Percentiles rank a stretch among this genome's conserved stretches.
Conservation (phyloP, 2,113 vertebrate genomes). For the Pimephales promelas region DNA sequence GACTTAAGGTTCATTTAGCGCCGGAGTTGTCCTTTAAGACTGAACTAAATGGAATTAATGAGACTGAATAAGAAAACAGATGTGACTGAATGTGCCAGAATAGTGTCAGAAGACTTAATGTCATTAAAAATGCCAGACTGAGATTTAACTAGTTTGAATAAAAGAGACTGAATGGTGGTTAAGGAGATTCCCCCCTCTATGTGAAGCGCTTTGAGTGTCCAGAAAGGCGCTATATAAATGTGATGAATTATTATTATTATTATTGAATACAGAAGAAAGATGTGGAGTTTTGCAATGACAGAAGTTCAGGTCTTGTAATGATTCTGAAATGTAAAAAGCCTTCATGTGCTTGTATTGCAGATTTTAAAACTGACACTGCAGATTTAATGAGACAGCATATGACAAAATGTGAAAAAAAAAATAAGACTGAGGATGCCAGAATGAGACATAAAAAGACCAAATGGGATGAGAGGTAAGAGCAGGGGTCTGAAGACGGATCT, state of each 20-base stretch:
- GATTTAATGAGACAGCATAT: not conserved
- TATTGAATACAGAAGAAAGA: not conserved
- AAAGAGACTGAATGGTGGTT: not conserved
- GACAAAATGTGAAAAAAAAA: not conserved
- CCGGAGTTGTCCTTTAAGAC: no score
- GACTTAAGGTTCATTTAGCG: no score
- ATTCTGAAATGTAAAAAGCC: no score
- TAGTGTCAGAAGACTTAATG: not conserved
- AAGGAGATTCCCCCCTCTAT: no score
- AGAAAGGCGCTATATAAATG: no score
- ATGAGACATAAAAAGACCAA: not conserved
- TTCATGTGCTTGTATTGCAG: no score
- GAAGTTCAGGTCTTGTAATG: no score
- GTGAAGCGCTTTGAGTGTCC: no score
- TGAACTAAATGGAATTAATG: not conserved
- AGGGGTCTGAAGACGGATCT: conserved; percentile 59
- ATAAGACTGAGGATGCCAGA: not conserved
- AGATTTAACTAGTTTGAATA: not conserved
- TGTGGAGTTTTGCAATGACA: no score
- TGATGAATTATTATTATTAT: no score
- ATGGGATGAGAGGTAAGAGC: not conserved
- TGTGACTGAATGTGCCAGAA: not conserved
- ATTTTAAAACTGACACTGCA: not conserved
- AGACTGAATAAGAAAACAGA: not conserved
- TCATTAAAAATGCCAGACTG: not conserved